Evolutionary conservation across 64 coral and sea anemone species (phyloP).

Genomic region (Catalaphyllia jardinei): DNA sequence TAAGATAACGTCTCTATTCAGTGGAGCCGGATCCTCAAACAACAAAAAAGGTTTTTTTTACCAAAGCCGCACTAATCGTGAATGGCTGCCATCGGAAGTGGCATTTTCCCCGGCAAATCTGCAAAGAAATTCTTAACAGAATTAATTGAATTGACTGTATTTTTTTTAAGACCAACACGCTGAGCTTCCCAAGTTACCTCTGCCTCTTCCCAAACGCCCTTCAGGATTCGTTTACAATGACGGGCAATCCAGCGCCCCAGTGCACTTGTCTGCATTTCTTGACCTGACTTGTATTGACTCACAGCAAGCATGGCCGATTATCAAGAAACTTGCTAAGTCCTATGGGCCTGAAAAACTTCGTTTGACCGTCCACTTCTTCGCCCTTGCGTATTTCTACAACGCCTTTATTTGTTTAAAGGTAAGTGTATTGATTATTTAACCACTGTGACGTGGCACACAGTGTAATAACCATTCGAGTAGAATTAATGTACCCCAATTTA

Average conservation of each 20-base stretch:
- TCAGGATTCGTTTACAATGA: not conserved
- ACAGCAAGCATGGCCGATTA: not conserved
- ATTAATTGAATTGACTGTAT: not conserved
- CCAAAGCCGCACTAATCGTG: no score
- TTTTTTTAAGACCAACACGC: not conserved
- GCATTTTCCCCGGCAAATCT: not conserved
- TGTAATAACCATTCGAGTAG: no score
- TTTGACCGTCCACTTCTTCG: not conserved
- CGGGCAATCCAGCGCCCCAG: not conserved
- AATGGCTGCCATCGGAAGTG: no score
- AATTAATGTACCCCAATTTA: no score
- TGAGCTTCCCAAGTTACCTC: not conserved
- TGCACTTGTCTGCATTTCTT: not conserved
- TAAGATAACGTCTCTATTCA: no score
- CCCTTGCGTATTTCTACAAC: conserved; percentile 1
- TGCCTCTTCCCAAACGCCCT: not conserved
- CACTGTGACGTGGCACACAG: no score
- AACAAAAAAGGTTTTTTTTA: no score
- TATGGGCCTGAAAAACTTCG: not conserved
- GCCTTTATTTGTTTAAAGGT: not conserved
- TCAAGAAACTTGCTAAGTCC: conserved; percentile 10
- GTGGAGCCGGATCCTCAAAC: no score
- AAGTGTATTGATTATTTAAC: not conserved
- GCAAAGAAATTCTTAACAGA: not conserved
- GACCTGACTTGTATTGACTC: not conserved